phyloP scores from a whole-genome alignment of 1,140 invertebrate species.

The Spodoptera litura region DNA sequence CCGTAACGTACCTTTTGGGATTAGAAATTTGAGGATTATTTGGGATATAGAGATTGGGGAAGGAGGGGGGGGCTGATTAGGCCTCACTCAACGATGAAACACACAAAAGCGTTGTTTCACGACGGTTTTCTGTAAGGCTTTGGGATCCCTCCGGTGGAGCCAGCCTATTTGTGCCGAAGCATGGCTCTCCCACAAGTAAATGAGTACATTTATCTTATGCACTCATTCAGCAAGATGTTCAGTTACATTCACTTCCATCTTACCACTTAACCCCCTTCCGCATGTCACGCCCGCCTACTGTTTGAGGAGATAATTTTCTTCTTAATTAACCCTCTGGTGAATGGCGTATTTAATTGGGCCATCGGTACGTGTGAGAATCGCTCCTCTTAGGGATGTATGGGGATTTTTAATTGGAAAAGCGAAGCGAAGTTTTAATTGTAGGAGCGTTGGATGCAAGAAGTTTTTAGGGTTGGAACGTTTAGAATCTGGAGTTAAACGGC shows the following conservation, averaged over 20 bases:
- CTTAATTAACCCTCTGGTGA: slow-evolving; percentile 80
- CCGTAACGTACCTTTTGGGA: too few species aligned
- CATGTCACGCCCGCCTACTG: slow-evolving; percentile 65
- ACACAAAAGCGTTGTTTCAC: too few species aligned
- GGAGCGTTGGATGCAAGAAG: slow-evolving; percentile 1
- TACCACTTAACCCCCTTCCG: slow-evolving; percentile 49
- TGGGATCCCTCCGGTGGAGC: too few species aligned
- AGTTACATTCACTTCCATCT: slow-evolving; percentile 36
- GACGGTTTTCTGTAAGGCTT: too few species aligned
- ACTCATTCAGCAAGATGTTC: neutral
- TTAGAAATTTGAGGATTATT: too few species aligned
- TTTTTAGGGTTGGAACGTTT: neutral
- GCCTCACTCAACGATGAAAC: too few species aligned
- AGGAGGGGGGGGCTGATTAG: too few species aligned
- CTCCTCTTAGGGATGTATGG: slow-evolving; percentile 45
- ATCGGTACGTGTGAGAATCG: slow-evolving; percentile 72
- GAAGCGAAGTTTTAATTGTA: slow-evolving; percentile 10
- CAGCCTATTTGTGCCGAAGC: too few species aligned
- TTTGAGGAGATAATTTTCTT: slow-evolving; percentile 84
- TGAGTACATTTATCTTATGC: too few species aligned
- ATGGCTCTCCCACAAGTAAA: too few species aligned
- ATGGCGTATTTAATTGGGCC: slow-evolving; percentile 77
- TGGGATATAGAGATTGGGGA: too few species aligned
- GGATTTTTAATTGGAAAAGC: slow-evolving; percentile 48
- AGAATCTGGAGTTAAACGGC: too few species aligned